These are phyloP conservation scores for Chaetogeoica ovagalla DNA, from an alignment of 2,888 invertebrate species.

Conservation along the genomic window DNA sequence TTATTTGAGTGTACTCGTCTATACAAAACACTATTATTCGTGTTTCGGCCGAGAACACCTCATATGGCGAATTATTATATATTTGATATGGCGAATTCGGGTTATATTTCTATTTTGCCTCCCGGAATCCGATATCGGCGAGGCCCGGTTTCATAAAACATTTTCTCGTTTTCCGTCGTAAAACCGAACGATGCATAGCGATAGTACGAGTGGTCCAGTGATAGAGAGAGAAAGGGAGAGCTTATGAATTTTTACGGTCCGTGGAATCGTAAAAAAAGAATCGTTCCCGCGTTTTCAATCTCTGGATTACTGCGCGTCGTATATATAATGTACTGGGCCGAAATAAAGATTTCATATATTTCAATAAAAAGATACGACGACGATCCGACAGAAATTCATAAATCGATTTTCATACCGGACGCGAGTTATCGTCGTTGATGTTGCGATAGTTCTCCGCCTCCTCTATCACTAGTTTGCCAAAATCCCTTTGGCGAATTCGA, in stretches of 20 bases:
- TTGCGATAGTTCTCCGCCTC: too few species aligned
- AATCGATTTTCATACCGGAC: conserved; percentile 2
- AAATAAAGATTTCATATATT: conserved; percentile 34
- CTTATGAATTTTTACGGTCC: conserved; percentile 41
- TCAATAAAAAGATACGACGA: conserved; percentile 43
- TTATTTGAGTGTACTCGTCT: neutral
- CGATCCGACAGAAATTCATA: conserved; percentile 34
- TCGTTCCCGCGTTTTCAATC: conserved; percentile 41
- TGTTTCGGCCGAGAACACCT: conserved; percentile 15
- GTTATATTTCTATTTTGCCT: neutral
- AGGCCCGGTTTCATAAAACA: conserved; percentile 19
- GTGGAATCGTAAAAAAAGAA: conserved; percentile 37
- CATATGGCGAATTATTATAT: too few species aligned
- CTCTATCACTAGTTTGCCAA: too few species aligned
- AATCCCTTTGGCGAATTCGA: too few species aligned
- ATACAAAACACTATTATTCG: neutral
- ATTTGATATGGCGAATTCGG: conserved; percentile 17
- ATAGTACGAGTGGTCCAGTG: too few species aligned
- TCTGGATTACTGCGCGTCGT: conserved; percentile 15
- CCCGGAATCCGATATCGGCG: conserved; percentile 29
- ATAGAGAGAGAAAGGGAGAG: neutral
- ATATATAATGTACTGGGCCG: neutral
- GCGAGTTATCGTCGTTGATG: too few species aligned
- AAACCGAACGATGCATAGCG: neutral
- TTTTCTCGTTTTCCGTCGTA: conserved; percentile 22